These are phyloP conservation scores for Odontamblyopus lacepedii DNA, from an alignment of 2,797 vertebrate genomes.

Conservation along the genomic window DNA sequence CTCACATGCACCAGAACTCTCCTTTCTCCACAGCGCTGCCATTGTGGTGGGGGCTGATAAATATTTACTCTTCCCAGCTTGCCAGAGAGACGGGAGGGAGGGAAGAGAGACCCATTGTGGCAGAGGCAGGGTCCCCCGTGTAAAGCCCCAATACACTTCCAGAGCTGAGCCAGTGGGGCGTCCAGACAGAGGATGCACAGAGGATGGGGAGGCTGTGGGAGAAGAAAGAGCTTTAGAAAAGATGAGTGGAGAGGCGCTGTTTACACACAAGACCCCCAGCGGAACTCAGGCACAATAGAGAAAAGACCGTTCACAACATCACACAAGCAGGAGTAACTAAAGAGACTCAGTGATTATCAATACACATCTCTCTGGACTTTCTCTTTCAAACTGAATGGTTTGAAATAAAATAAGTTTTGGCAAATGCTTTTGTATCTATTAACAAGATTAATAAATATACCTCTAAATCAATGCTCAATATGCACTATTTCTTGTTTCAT, in stretches of 20 bases:
- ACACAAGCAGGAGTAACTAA: constrained; percentile 43
- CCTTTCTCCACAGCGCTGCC: constrained; percentile 70
- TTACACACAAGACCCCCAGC: constrained; percentile 64
- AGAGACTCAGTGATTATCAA: constrained; percentile 18
- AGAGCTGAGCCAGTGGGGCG: constrained; percentile 6
- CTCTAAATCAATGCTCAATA: too few species aligned
- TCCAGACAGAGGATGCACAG: constrained; percentile 14
- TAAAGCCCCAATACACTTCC: constrained; percentile 56
- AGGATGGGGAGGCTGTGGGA: constrained; percentile 9
- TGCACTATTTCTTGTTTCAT: too few species aligned
- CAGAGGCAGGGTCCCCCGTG: constrained; percentile 54
- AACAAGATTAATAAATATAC: too few species aligned
- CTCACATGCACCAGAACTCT: constrained; percentile 72
- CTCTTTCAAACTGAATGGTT: not conserved
- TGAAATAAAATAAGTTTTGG: not conserved
- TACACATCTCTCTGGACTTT: not conserved
- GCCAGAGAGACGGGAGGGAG: constrained; percentile 67
- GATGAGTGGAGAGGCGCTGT: constrained; percentile 45
- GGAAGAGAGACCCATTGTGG: constrained; percentile 60
- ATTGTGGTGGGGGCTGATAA: constrained; percentile 84
- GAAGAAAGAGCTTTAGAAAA: constrained; percentile 35
- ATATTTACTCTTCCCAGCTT: constrained; percentile 92
- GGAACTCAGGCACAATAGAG: constrained; percentile 57
- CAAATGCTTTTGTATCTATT: too few species aligned
- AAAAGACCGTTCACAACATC: constrained; percentile 52